phyloP scores from a whole-genome alignment of 1,140 invertebrate genomes.

The Drosophila pseudoobscura region DNA sequence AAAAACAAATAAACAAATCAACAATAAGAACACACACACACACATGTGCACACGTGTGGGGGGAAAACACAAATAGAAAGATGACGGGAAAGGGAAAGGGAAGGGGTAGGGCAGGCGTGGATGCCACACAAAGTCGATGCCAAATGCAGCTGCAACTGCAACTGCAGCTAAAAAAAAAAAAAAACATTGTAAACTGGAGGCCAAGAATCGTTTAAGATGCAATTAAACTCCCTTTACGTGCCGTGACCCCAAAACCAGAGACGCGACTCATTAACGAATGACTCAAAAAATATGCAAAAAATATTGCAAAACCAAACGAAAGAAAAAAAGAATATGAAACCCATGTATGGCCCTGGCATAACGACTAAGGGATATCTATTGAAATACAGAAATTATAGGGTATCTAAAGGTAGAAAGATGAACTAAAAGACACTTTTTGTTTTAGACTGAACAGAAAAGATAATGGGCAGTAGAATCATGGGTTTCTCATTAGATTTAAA shows the following conservation, averaged over 20 bases:
- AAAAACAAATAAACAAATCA: conserved; percentile 73
- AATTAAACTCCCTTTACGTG: conserved; percentile 43
- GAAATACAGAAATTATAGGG: too few species aligned
- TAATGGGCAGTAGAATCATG: too few species aligned
- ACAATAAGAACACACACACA: conserved; percentile 50
- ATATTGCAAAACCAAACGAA: conserved; percentile 38
- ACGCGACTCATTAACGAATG: conserved; percentile 29
- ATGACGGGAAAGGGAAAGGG: conserved; percentile 9
- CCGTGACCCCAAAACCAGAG: conserved; percentile 31
- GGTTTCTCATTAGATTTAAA: too few species aligned
- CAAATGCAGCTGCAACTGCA: conserved; percentile 33
- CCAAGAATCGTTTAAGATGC: conserved; percentile 59
- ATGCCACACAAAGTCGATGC: conserved; percentile 3
- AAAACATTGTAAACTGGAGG: conserved; percentile 28
- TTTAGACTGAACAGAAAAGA: too few species aligned
- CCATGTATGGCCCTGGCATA: too few species aligned
- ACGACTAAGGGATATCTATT: too few species aligned
- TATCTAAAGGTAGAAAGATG: too few species aligned
- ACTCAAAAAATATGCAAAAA: conserved; percentile 44
- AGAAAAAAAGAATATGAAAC: conserved; percentile 8
- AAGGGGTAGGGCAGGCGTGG: background rate
- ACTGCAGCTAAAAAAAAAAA: conserved; percentile 17
- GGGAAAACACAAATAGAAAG: conserved; percentile 45
- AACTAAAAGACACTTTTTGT: too few species aligned
- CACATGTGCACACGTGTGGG: conserved; percentile 20